Conservation (phyloP, 37 sponge, comb jelly and placozoan genomes). For the Geodia barretti region DNA sequence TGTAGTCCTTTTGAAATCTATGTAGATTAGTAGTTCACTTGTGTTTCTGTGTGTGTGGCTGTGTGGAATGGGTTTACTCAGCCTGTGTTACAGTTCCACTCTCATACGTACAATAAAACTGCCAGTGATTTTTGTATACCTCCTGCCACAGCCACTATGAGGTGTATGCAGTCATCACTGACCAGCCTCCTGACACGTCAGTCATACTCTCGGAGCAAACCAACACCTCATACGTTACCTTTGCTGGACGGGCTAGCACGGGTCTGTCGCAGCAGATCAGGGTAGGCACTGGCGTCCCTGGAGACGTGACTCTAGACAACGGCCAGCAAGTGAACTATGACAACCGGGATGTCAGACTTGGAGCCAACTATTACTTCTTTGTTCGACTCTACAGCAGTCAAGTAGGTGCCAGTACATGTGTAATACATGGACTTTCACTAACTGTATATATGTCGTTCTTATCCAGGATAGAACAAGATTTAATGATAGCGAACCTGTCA, state of each 20-base stretch:
- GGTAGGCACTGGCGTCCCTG: neutral
- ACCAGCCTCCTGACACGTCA: neutral
- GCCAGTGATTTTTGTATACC: neutral
- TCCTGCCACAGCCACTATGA: neutral
- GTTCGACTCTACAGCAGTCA: constrained; percentile 23
- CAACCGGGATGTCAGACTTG: neutral
- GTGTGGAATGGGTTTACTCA: too few relatives aligned
- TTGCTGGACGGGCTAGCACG: neutral
- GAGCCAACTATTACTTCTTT: constrained; percentile 20
- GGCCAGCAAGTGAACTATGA: neutral
- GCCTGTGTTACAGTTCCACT: neutral
- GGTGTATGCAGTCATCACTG: neutral
- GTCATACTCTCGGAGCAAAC: neutral
- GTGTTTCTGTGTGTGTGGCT: too few relatives aligned
- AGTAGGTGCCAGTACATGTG: constrained; percentile 1
- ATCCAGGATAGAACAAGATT: neutral
- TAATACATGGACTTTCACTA: too few relatives aligned
- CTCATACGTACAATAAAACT: neutral
- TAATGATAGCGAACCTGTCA: neutral
- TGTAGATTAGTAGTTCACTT: too few relatives aligned
- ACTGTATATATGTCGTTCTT: neutral
- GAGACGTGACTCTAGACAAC: neutral
- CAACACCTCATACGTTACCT: neutral
- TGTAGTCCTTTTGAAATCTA: too few relatives aligned
- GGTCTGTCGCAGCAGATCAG: neutral